Base-by-base conservation (phyloP, 2,797 vertebrate genomes). In the Capromys pilorides region DNA sequence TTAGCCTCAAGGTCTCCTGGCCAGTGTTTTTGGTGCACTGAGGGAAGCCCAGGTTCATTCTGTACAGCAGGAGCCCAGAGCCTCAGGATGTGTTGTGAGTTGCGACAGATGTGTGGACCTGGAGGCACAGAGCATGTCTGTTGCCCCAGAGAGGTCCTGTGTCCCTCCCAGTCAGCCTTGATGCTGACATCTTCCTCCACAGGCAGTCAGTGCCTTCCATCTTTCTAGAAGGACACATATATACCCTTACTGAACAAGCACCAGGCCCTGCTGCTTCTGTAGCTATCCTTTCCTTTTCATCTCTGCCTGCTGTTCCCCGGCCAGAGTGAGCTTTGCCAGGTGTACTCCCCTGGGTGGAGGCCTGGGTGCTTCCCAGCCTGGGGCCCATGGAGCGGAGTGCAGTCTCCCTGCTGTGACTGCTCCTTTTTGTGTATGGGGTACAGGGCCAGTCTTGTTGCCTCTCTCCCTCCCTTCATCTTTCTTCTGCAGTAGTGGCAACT, bases 21-120 rank as follows among this genome's bases (percentile, higher is more conserved):
- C 59, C 59, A 61, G 24, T 6, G 1, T 21, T 51, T 24, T 45
- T 11, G 41, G 71, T 59, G 36, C 5, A 4, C 14, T 19, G 31
- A n/a, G 88, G 79, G n/a, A 7, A 13, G 26, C 2, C 7, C 5
- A n/a, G 45, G 2, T 18, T 18, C 31, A 10, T 41, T 10, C 1
- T 8, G 0, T 8, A 6, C 0, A 3, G 82, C 28, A 66, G 49
- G 45, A 86, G 49, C 51, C 81, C 3, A 16, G 66, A 6, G 2
- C 36, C 12, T 22, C 62, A 2, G 67, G 19, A 1, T 49, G 36
- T n/a, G 2, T 31, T 0, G 6, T 11, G 2, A 1, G 2, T 49
- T 5, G 21, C 49, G 62, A 41, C 19, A 8, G 39, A 10, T 0
- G 13, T 22, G 24, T 57, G 62, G 77, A 3, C 1, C 9, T 45